Base-by-base conservation (phyloP, 2,113 vertebrate species). In the Tinamus guttatus region DNA sequence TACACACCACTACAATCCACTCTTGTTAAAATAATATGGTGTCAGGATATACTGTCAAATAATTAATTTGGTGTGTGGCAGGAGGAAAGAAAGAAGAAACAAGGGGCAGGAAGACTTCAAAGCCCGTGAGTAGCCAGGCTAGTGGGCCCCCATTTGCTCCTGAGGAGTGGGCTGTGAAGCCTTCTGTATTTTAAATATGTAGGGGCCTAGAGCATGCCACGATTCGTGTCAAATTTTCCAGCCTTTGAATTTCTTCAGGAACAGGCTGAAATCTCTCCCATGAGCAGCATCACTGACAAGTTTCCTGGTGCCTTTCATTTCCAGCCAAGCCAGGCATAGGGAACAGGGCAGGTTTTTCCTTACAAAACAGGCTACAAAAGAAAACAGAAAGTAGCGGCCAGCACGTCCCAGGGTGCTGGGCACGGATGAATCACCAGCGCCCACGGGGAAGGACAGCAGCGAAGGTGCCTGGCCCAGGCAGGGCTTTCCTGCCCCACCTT, bases 21-120 rank as follows among this genome's bases (percentile, higher is more conserved):
- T 65, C 36, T 76, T 94, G 75, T 73, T 84, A 81, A 91, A 95
- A 95, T 69, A 84, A 89, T 80, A 84, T 19, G 49, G 28, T 74
- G 67, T 41, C 81, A 87, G 87, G 89, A 91, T 73, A 91, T 73
- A 89, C 16, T 65, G 71, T 80, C 69, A 89, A 90, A 79, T 88
- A 91, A 85, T 83, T 82, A 91, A 85, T 93, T 59, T 70, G 21
- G 10, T 52, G 27, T 40, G 56, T 54, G 58, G 40, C 25, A 79
- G 67, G 52, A 76, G 18, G 20, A 5, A 1, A 0, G 40, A 54
- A 24, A 40, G 75, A 64, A 77, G 45, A 64, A 93, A 54, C 2
- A 58, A 32, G 49, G 27, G n/a, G 22, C 36, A 78, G 56, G 67
- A 92, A 81, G 64, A 59, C 41, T 60, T 70, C 25, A 67, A 85